Percentiles rank a stretch among this genome's conserved stretches.
Conservation (phyloP, 2,113 vertebrate genomes). For the Eulemur rufifrons region DNA sequence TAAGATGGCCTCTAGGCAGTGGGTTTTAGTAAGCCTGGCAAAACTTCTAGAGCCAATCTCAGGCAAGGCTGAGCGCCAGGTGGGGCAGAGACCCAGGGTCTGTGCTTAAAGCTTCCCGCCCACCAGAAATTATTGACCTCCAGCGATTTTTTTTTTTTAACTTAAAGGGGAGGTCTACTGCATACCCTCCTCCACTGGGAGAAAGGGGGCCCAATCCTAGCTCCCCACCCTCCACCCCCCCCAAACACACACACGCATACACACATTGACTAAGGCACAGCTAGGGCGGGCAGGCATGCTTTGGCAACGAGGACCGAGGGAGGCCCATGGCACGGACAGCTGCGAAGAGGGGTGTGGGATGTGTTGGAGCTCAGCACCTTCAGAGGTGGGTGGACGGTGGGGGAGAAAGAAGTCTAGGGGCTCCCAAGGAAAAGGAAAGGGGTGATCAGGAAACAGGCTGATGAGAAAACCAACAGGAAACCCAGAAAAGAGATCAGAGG, state of each 20-base stretch:
- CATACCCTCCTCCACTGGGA: neutral
- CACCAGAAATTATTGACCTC: neutral
- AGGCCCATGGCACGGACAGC: neutral
- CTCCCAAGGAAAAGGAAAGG: neutral
- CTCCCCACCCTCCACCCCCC: neutral
- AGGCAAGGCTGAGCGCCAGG: neutral
- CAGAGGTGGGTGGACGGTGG: neutral
- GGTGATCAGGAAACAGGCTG: neutral
- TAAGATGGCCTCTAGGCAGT: neutral
- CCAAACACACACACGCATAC: neutral
- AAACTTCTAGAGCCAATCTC: neutral
- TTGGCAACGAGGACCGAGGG: constrained; percentile 61
- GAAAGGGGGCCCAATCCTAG: neutral
- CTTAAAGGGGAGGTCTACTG: neutral
- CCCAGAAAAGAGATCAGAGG: too few species aligned
- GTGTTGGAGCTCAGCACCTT: constrained; percentile 69
- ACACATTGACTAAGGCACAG: constrained; percentile 68
- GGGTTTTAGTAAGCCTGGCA: constrained; percentile 5
- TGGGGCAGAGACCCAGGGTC: neutral
- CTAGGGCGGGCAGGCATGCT: constrained; percentile 69
- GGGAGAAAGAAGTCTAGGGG: neutral
- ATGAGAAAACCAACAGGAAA: neutral
- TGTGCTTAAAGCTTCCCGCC: neutral
- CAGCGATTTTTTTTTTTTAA: neutral
- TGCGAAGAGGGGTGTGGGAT: neutral